phyloP scores from a whole-genome alignment of 2,888 invertebrate genomes.

The Helleia helle region DNA sequence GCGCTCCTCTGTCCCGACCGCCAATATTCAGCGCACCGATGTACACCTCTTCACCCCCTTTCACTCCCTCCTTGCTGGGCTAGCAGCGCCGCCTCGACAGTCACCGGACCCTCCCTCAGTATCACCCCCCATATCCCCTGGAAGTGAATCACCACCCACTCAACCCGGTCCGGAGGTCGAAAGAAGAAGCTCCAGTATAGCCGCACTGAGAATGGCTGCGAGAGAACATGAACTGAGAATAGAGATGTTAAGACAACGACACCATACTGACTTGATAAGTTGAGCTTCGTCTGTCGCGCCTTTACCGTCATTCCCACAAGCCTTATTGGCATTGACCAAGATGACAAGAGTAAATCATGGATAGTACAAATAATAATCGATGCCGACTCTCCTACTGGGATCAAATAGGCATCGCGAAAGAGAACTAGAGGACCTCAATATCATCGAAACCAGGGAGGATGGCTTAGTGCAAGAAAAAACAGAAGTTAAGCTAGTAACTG shows the following conservation, averaged over 20 bases:
- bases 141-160: slow-evolving; percentile 67
- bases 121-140: slow-evolving; percentile 72
- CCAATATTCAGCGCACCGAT: slow-evolving; percentile 77
- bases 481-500: too few relatives aligned
- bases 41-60: slow-evolving; percentile 74
- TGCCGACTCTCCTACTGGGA: too few relatives aligned
- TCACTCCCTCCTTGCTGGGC: slow-evolving; percentile 57
- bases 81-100: slow-evolving; percentile 63
- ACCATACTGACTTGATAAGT: slow-evolving; percentile 84
- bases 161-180: slow-evolving; percentile 81
- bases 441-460: too few relatives aligned
- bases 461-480: too few relatives aligned
- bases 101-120: slow-evolving; percentile 60
- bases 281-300: too few relatives aligned
- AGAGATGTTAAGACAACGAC: slow-evolving; percentile 86
- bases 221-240: slow-evolving; percentile 90
- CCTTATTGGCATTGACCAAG: too few relatives aligned
- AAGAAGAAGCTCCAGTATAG: slow-evolving; percentile 89
- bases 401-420: too few relatives aligned
- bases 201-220: slow-evolving; percentile 88
- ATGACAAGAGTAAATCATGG: background rate
- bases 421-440: too few relatives aligned
- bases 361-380: background rate
- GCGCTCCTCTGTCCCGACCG: slow-evolving; percentile 55
- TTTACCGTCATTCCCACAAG: too few relatives aligned